Conservation (phyloP, 2,888 invertebrate species). For the Zeuzera pyrina region DNA sequence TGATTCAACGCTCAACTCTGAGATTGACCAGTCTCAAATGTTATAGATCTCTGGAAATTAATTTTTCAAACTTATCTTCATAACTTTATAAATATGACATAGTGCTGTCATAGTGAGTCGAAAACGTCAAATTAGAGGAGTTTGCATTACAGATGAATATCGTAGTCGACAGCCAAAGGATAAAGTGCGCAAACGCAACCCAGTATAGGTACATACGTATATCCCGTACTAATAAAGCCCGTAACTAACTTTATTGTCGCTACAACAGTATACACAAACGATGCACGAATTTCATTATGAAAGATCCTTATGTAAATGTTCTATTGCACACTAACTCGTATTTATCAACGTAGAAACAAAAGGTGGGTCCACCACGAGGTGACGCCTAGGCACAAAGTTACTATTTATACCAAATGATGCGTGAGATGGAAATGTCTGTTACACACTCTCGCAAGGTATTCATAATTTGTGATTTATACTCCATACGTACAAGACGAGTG, state of each 20-base stretch:
- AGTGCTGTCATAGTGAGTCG: no score
- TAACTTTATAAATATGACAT: no score
- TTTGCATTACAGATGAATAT: constrained; percentile 6
- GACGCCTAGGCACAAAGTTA: constrained; percentile 17
- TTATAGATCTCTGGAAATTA: no score
- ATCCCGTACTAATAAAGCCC: constrained; percentile 23
- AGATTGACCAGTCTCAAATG: no score
- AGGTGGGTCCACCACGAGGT: constrained; percentile 7
- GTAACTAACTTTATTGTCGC: constrained; percentile 54
- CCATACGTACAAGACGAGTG: no score
- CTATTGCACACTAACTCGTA: constrained; percentile 28
- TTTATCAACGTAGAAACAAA: constrained; percentile 12
- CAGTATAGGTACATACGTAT: constrained; percentile 10
- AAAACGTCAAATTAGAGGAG: no score
- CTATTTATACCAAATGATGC: constrained; percentile 9
- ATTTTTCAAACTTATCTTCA: no score
- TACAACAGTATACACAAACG: constrained; percentile 47
- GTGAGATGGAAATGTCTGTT: constrained; percentile 1
- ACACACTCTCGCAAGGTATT: no score
- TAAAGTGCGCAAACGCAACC: no score
- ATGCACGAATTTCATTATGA: constrained; percentile 23
- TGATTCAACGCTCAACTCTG: no score
- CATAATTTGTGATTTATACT: no score
- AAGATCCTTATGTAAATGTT: constrained; percentile 21
- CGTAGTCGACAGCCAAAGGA: no score